These are phyloP conservation scores for Drosophila hydei DNA, from an alignment of 1,140 invertebrate species.

Conservation along the genomic window DNA sequence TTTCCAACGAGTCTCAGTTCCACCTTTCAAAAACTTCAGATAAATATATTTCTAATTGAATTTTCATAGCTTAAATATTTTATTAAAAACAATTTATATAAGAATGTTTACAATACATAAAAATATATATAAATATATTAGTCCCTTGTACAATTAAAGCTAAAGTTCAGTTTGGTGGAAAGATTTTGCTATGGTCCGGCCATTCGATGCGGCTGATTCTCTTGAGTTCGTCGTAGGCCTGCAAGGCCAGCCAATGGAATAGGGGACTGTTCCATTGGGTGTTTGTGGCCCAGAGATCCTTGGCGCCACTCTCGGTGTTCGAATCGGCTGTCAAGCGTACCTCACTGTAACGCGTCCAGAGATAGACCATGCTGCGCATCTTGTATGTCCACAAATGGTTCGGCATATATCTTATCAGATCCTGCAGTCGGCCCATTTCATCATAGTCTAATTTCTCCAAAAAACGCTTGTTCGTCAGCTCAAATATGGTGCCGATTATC, in stretches of 20 bases:
- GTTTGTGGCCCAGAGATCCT: not conserved
- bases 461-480: conserved; percentile 22
- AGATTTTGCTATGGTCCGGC: not conserved
- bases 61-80: no score
- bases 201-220: conserved; percentile 41
- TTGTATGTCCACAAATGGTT: conserved; percentile 58
- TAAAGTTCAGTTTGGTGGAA: not conserved
- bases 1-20: no score
- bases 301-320: not conserved
- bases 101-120: no score
- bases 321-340: not conserved
- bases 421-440: conserved; percentile 30
- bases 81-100: no score
- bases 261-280: conserved; percentile 39
- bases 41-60: no score
- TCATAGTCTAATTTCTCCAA: conserved; percentile 24
- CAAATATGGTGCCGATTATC: conserved; percentile 27
- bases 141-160: no score
- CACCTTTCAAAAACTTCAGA: no score
- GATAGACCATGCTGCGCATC: conserved; percentile 49
- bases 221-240: conserved; percentile 47
- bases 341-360: conserved; percentile 46
- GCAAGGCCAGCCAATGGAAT: conserved; percentile 63
- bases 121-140: no score
- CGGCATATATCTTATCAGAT: conserved; percentile 47